Conservation (phyloP, 2,113 vertebrate species). For the Microtus montanus region DNA sequence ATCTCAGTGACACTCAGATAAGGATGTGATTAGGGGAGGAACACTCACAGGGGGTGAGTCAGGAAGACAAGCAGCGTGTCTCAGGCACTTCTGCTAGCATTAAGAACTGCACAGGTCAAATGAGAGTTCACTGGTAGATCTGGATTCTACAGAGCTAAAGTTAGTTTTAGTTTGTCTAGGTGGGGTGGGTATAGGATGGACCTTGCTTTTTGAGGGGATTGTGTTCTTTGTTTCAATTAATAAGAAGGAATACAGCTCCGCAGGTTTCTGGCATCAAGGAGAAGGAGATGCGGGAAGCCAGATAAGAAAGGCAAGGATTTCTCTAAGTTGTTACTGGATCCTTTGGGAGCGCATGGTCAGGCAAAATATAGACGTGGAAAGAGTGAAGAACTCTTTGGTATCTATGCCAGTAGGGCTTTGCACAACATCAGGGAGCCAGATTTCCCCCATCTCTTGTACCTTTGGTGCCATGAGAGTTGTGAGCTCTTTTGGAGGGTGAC, state of each 20-base stretch:
- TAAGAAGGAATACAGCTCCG: not conserved
- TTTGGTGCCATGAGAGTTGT: not conserved
- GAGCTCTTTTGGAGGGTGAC: not conserved
- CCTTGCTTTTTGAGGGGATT: not conserved
- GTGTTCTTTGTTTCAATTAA: not conserved
- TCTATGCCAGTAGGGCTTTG: not conserved
- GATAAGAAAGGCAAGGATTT: not conserved
- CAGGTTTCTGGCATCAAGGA: not conserved
- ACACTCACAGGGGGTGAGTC: not conserved
- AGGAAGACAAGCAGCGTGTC: accelerated
- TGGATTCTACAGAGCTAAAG: not conserved
- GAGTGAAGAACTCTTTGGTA: not conserved
- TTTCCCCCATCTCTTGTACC: not conserved
- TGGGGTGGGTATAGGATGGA: not conserved
- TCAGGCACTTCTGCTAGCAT: accelerated
- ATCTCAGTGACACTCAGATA: not conserved
- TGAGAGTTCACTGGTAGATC: not conserved
- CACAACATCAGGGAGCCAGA: not conserved
- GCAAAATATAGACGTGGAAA: not conserved
- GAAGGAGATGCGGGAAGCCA: not conserved
- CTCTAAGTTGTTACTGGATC: not conserved
- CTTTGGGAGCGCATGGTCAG: not conserved
- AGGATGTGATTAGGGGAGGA: not conserved
- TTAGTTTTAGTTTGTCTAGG: not conserved
- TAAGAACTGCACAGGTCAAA: not conserved